phyloP scores from a whole-genome alignment of 2,113 vertebrate species.

The Limnothrissa miodon region DNA sequence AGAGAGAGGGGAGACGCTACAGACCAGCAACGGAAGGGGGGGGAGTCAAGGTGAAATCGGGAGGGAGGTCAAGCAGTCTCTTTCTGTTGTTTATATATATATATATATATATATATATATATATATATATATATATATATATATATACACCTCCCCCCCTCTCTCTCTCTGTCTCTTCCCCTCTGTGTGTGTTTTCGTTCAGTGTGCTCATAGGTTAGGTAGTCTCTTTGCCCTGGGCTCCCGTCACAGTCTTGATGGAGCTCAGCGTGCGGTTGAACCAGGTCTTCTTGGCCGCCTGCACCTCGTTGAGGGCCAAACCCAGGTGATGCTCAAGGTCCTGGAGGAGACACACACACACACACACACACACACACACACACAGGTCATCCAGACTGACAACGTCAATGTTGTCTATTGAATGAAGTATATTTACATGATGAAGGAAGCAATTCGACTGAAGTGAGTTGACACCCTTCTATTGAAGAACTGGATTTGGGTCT shows the following conservation, averaged over 20 bases:
- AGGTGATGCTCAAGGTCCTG: slow-evolving; percentile 97
- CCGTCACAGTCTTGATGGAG: slow-evolving; percentile 98
- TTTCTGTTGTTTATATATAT: slow-evolving; percentile 10
- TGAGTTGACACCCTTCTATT: no score
- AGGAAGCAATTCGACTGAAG: no score
- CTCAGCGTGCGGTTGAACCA: slow-evolving; percentile 99
- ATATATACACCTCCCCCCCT: background rate
- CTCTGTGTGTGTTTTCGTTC: background rate
- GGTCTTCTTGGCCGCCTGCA: slow-evolving; percentile 97
- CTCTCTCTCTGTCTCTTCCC: slow-evolving; percentile 51
- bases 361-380: background rate
- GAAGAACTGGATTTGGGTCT: no score
- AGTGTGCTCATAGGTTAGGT: slow-evolving; percentile 70
- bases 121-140: no score
- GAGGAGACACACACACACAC: background rate
- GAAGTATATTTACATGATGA: no score
- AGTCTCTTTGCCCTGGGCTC: slow-evolving; percentile 95
- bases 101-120: no score
- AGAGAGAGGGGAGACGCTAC: slow-evolving; percentile 26
- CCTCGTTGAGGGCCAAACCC: slow-evolving; percentile 92
- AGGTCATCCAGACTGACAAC: no score
- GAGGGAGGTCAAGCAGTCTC: slow-evolving; percentile 39
- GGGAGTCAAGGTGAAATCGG: background rate
- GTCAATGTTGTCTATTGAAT: no score
- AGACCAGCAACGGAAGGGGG: slow-evolving; percentile 5